phyloP scores from a whole-genome alignment of 2,797 vertebrate species.

The Gymnothorax javanicus region DNA sequence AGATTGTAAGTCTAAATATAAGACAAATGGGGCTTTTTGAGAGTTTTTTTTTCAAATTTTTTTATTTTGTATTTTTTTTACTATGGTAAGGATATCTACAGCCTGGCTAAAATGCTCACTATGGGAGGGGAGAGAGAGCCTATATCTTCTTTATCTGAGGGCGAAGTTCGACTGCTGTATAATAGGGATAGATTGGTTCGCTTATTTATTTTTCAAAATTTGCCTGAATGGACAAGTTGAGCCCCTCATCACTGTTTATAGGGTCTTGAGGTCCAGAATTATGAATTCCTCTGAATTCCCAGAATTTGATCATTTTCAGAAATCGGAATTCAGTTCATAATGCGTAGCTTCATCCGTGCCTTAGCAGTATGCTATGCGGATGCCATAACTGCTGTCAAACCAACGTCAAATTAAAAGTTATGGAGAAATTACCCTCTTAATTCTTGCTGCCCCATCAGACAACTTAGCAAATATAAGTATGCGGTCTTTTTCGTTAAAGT shows the following conservation, averaged over 20 bases:
- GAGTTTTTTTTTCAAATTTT: too few species aligned
- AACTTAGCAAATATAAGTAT: not conserved
- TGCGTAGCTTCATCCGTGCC: not conserved
- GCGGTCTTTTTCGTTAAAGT: not conserved
- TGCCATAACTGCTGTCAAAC: not conserved
- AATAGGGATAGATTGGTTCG: not conserved
- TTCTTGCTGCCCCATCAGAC: slow-evolving; percentile 2
- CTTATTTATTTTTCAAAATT: not conserved
- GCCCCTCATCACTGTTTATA: slow-evolving; percentile 9
- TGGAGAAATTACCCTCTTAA: not conserved
- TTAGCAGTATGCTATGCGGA: not conserved
- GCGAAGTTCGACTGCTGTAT: not conserved
- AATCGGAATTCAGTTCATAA: not conserved
- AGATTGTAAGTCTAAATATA: too few species aligned
- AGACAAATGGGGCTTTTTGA: too few species aligned
- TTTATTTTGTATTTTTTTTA: too few species aligned
- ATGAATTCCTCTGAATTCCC: not conserved
- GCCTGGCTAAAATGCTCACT: not conserved
- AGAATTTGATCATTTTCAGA: not conserved
- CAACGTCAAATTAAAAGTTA: not conserved
- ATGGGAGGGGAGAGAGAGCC: not conserved
- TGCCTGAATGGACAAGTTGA: not conserved
- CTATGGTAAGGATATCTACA: not conserved
- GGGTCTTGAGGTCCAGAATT: not conserved
- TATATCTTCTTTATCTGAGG: not conserved